Evolutionary conservation across 2,888 invertebrate species (phyloP).

Genomic region (Ctenicera cuprea): DNA sequence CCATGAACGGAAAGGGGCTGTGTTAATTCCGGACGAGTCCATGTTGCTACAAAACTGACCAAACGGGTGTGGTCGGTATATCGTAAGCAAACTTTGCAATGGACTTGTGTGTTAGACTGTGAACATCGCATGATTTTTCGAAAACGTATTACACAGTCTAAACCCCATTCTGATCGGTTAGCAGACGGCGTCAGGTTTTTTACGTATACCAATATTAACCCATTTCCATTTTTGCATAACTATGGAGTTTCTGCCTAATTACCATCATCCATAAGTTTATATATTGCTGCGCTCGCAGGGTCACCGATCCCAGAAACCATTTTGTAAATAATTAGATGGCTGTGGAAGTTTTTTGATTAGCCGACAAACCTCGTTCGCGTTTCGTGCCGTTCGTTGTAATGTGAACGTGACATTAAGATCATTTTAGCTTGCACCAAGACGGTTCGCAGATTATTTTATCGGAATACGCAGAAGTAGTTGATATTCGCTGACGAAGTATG

Average conservation of each 20-base stretch:
- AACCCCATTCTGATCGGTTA: constrained; percentile 4
- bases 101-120: constrained; percentile 49
- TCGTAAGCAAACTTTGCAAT: constrained; percentile 21
- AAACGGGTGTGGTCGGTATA: constrained; percentile 65
- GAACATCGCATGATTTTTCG: constrained; percentile 34
- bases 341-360: constrained; percentile 64
- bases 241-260: constrained; percentile 29
- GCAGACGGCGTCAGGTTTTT: constrained; percentile 29
- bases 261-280: constrained; percentile 23
- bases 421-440: constrained; percentile 60
- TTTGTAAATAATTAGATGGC: constrained; percentile 62
- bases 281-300: constrained; percentile 32
- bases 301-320: constrained; percentile 64
- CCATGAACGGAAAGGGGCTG: constrained; percentile 67
- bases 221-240: constrained; percentile 20
- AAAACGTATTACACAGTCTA: constrained; percentile 35
- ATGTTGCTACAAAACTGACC: constrained; percentile 62
- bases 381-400: constrained; percentile 52
- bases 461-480: constrained; percentile 54
- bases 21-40: constrained; percentile 66
- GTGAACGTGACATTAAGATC: constrained; percentile 57
- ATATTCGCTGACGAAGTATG: constrained; percentile 53
- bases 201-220: constrained; percentile 11
- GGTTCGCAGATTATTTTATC: constrained; percentile 52
- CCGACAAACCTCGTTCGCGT: constrained; percentile 57